A percentile compares a stretch with the other conserved stretches of the same genome.
These are phyloP conservation scores for Meleagris gallopavo DNA, from an alignment of 2,113 vertebrate species.

Conservation along the genomic window DNA sequence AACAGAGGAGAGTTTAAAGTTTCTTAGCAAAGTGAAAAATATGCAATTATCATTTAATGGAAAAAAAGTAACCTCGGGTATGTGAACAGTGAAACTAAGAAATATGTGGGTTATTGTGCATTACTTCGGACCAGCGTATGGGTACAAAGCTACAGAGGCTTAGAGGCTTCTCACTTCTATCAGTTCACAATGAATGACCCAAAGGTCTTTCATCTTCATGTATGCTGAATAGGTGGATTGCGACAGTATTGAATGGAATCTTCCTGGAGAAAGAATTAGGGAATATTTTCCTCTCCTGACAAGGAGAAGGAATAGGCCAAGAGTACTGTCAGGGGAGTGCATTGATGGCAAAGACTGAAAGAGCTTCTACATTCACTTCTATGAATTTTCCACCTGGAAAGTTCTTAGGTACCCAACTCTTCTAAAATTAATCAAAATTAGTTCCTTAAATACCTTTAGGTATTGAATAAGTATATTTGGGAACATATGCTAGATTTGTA, in stretches of 20 bases:
- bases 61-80: not conserved
- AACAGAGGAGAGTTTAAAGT: not conserved
- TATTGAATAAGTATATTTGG: not conserved
- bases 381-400: not conserved
- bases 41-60: not conserved
- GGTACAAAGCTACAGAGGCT: not conserved
- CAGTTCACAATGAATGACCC: not conserved
- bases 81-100: not conserved
- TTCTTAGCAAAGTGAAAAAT: not conserved
- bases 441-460: not conserved
- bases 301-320: not conserved
- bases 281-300: not conserved
- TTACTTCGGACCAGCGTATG: rapidly evolving
- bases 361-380: not conserved
- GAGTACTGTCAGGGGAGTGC: not conserved
- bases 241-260: not conserved
- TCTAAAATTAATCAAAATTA: not conserved
- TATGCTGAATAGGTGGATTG: not conserved
- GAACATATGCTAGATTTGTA: not conserved
- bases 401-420: not conserved
- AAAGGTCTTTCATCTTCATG: not conserved
- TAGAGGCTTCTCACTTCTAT: not conserved
- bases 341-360: not conserved
- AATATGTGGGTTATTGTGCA: not conserved
- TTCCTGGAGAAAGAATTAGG: not conserved